Percentiles rank a stretch among this genome's conserved stretches.
Conservation (phyloP, 2,797 vertebrate species). For the Rhynchonycteris naso region DNA sequence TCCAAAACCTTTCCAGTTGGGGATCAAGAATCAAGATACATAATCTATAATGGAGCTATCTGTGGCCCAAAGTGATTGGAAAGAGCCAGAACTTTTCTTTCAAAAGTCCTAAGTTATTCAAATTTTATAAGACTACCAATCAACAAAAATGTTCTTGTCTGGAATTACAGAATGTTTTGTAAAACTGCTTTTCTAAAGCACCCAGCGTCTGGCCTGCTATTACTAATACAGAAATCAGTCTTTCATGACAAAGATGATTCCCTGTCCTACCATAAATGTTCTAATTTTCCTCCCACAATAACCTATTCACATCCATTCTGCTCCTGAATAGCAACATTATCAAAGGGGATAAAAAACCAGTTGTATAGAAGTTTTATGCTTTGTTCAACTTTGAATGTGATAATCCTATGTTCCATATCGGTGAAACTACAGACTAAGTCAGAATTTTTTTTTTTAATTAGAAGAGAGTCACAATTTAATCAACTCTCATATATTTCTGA, state of each 20-base stretch:
- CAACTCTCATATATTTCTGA: constrained; percentile 30
- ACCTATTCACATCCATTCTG: constrained; percentile 31
- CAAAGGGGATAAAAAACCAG: constrained; percentile 60
- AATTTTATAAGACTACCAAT: constrained; percentile 60
- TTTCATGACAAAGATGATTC: constrained; percentile 73
- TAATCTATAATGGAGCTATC: constrained; percentile 61
- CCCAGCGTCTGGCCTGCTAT: neutral
- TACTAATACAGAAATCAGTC: constrained; percentile 66
- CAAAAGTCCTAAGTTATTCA: constrained; percentile 69
- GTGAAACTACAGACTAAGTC: constrained; percentile 50
- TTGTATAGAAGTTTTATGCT: neutral
- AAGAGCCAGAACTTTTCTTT: constrained; percentile 75
- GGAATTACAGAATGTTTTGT: constrained; percentile 63
- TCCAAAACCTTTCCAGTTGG: constrained; percentile 67
- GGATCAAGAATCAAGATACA: constrained; percentile 63
- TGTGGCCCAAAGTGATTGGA: constrained; percentile 48
- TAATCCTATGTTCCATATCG: constrained; percentile 27
- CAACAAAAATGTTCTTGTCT: constrained; percentile 65
- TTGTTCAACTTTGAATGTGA: constrained; percentile 26
- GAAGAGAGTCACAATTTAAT: constrained; percentile 59
- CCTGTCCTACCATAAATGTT: constrained; percentile 53
- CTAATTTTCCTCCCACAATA: constrained; percentile 72
- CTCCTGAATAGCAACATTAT: constrained; percentile 69
- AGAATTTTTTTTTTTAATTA: neutral
- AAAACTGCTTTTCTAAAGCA: constrained; percentile 61